Evolutionary conservation across 1,140 invertebrate genomes (phyloP), one percentile per base, ranked within the genome.

Genomic region (Brachionus manjavacas): DNA sequence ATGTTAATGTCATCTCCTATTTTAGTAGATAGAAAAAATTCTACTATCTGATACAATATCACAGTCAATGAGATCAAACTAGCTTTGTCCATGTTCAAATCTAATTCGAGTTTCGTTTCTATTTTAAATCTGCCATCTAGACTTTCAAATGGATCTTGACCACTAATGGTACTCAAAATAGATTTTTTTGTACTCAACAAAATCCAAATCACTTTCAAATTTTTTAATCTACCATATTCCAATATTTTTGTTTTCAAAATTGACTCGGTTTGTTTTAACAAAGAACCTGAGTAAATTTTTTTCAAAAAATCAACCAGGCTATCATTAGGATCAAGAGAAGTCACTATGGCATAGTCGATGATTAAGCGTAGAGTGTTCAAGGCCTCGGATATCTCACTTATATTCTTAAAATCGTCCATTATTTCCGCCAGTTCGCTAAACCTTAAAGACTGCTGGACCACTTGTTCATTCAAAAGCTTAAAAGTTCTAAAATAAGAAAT

Each of bases 361-460:
- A 76, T 49, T 3, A 76, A 25, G 41, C 25, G 41, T 7, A 76
- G 43, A 11, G 41, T 76, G 41, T 76, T 76, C 72, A 76, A 76
- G 20, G 72, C 72, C 28, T 76, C 72, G n/a, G 41, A 49, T 4
- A 76, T 11, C 31, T 76, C 72, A 76, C 72, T 46, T 49, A 76
- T 76, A 25, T 76, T 76, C 9, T 46, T 76, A 49, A 76, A 76
- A 25, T 76, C 11, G 14, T 76, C 72, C 43, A 76, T 23, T 49
- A 76, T 76, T 35, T 76, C 43, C 23, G 23, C 43, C 41, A 49
- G 20, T 4, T 49, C 20, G 2, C 3, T 11, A 9, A 76, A 6
- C 2, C 28, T 9, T 0, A 46, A 46, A 3, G 25, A 35, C 28
- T 76, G 4, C 43, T 76, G 72, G 6, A 25, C 46, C 11, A 76